Percentiles rank a stretch among this genome's conserved stretches.
Conservation (phyloP, 2,113 vertebrate genomes). For the Neodon shergylaensis region DNA sequence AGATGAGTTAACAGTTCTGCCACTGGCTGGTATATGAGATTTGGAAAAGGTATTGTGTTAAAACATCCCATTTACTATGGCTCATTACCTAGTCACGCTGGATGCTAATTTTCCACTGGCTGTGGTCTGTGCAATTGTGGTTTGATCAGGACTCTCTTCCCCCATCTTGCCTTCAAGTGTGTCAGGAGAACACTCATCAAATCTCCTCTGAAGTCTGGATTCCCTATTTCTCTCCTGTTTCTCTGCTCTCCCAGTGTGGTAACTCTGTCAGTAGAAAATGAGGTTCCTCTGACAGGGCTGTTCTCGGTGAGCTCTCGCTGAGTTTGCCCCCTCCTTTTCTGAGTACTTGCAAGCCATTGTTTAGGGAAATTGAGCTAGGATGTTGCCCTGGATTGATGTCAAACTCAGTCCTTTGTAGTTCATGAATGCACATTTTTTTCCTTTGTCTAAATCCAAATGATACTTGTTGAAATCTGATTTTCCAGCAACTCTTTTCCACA, state of each 20-base stretch:
- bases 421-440: not conserved
- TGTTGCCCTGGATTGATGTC: slow-evolving; percentile 19
- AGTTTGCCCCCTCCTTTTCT: slow-evolving; percentile 62
- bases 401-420: slow-evolving; percentile 55
- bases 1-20: not conserved
- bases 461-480: slow-evolving; percentile 55
- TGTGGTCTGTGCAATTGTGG: not conserved
- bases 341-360: slow-evolving; percentile 60
- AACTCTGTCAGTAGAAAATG: slow-evolving; percentile 63
- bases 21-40: not conserved
- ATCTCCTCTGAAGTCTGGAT: slow-evolving; percentile 53
- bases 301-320: slow-evolving; percentile 56
- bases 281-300: slow-evolving; percentile 61
- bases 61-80: not conserved
- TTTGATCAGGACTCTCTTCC: not conserved
- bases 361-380: slow-evolving; percentile 57
- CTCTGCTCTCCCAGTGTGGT: slow-evolving; percentile 49
- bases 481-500: slow-evolving; percentile 28
- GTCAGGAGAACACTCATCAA: slow-evolving; percentile 37
- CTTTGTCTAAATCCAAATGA: slow-evolving; percentile 54
- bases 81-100: not conserved
- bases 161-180: not conserved
- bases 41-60: slow-evolving; percentile 1
- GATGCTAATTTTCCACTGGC: not conserved
- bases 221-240: slow-evolving; percentile 45